Conservation (phyloP, 2,888 invertebrate species). For the Bruchidius siliquastri region DNA sequence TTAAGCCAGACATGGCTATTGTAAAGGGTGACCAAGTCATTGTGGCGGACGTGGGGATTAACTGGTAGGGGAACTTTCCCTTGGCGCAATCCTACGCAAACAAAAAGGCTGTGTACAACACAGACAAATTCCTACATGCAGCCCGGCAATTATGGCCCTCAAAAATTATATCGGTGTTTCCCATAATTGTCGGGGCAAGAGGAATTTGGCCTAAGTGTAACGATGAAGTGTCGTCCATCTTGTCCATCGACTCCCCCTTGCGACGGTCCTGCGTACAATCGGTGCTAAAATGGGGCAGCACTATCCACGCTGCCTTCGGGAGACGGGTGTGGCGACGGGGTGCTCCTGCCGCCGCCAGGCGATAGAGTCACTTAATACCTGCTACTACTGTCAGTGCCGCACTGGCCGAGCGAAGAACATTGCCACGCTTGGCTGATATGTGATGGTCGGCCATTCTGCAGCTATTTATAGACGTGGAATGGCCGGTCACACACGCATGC, state of each 20-base stretch:
- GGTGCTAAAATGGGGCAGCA: neutral
- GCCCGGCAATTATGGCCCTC: neutral
- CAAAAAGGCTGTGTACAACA: conserved; percentile 16
- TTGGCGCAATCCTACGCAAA: neutral
- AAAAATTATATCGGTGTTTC: neutral
- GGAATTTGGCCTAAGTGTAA: conserved; percentile 26
- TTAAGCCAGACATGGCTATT: conserved; percentile 21
- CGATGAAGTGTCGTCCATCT: neutral
- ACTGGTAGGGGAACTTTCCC: conserved; percentile 7
- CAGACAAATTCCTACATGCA: conserved; percentile 19
- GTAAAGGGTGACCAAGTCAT: neutral
- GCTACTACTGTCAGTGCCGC: no score
- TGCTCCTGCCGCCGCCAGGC: no score
- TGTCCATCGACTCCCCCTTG: neutral
- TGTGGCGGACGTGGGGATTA: conserved; percentile 11
- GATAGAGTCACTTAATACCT: no score
- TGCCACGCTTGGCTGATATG: no score
- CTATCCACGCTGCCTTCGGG: neutral
- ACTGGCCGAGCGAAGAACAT: no score
- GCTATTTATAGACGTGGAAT: no score
- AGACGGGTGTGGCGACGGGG: neutral
- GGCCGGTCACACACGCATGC: no score
- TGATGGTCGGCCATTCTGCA: no score
- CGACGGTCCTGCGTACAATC: neutral
- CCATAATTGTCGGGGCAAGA: conserved; percentile 19